Evolutionary conservation across 2,797 vertebrate species (phyloP).

Genomic region (Danio choprae): DNA sequence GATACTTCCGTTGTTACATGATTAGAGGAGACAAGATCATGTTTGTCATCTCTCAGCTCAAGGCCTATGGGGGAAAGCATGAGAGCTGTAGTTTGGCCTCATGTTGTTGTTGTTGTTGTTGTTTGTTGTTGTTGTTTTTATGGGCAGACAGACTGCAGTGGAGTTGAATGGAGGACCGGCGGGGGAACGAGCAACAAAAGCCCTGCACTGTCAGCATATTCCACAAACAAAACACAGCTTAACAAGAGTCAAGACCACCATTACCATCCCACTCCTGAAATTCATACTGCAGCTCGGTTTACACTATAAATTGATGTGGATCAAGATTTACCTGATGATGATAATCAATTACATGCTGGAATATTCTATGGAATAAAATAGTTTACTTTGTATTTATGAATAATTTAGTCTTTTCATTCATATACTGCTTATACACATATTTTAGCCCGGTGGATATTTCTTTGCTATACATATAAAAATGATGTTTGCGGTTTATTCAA

Average conservation of each 20-base stretch:
- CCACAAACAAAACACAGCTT: slow-evolving; percentile 69
- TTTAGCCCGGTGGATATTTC: too few species aligned
- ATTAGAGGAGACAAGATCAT: too few species aligned
- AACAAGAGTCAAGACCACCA: slow-evolving; percentile 66
- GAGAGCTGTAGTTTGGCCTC: slow-evolving; percentile 25
- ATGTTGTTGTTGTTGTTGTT: slow-evolving; percentile 59
- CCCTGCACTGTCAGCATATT: slow-evolving; percentile 67
- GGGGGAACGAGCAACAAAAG: slow-evolving; percentile 67
- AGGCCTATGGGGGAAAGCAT: slow-evolving; percentile 12
- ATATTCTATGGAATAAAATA: neutral
- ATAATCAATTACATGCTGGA: slow-evolving; percentile 27
- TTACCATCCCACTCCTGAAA: slow-evolving; percentile 59
- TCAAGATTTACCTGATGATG: slow-evolving; percentile 11
- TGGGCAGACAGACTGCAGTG: slow-evolving; percentile 4
- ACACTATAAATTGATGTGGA: slow-evolving; percentile 42
- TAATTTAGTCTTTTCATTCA: neutral
- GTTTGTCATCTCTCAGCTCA: neutral
- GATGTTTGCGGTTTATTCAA: too few species aligned
- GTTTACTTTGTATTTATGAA: too few species aligned
- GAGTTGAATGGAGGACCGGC: slow-evolving; percentile 18
- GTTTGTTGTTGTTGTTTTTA: slow-evolving; percentile 49
- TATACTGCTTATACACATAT: neutral
- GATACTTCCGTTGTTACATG: too few species aligned
- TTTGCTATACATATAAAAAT: too few species aligned
- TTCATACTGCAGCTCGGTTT: slow-evolving; percentile 61